A percentile compares a stretch with the other conserved stretches of the same genome.
phyloP scores from a whole-genome alignment of 2,113 vertebrate genomes.

The Psilopsiagon aurifrons region DNA sequence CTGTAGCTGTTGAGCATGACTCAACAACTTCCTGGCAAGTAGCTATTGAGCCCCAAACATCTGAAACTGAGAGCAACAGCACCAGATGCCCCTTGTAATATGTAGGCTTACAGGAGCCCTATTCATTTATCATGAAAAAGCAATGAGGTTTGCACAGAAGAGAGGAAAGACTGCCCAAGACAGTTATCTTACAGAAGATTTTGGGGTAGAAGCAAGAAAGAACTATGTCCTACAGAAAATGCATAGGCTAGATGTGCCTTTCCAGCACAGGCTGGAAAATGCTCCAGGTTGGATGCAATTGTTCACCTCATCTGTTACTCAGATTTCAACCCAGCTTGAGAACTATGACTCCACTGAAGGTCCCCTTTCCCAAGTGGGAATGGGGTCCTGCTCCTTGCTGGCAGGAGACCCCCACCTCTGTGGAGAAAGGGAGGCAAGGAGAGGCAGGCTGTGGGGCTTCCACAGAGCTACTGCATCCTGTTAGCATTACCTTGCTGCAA shows the following conservation, averaged over 20 bases:
- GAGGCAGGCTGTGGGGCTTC: not conserved
- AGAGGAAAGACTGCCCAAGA: not conserved
- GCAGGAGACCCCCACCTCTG: not conserved
- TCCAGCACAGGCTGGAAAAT: not conserved
- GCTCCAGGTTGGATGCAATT: not conserved
- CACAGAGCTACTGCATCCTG: not conserved
- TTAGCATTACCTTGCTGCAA: not conserved
- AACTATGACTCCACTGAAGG: not conserved
- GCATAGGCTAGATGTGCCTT: not conserved
- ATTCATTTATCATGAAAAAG: not conserved
- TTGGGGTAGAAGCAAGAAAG: not conserved
- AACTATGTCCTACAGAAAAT: not conserved
- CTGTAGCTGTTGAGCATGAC: no score
- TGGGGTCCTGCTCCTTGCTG: accelerated
- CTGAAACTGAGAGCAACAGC: not conserved
- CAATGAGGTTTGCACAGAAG: not conserved
- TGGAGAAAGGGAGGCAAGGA: not conserved
- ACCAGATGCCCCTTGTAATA: no score
- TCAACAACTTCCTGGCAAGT: not conserved
- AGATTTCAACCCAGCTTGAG: not conserved
- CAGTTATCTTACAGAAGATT: not conserved
- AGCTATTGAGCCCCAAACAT: not conserved
- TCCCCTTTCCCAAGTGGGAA: not conserved
- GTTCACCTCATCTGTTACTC: not conserved
- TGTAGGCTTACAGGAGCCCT: not conserved